Evolutionary conservation across 2,888 invertebrate genomes (phyloP), one percentile per base, ranked within the genome.

Genomic region (Poecilobothrus nobilitatus): DNA sequence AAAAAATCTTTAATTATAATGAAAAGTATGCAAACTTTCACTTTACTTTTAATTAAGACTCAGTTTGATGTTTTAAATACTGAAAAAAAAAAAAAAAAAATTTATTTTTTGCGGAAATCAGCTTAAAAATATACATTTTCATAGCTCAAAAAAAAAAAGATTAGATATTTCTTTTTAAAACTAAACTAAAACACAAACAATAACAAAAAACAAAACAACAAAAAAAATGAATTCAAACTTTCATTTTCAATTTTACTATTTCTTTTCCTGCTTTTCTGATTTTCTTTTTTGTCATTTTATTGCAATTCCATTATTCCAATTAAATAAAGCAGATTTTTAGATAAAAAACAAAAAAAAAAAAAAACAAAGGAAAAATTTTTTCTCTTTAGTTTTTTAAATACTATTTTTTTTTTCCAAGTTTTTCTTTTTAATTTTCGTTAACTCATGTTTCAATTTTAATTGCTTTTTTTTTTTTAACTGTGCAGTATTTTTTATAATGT

Each of bases 301-400:
- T 18, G 53, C 53, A 53, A 53, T 53, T 53, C 18, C 53, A 53
- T 53, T 53, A 53, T 53, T 53, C 53, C 53, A 53, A 53, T 53
- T 53, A 53, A 53, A 53, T 53, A 53, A 53, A 53, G 53, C 53
- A 12, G 53, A 53, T 53, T 53, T 53, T 53, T 53, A 53, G 15
- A 53, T 12, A 41, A 3, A 41, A 41, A 41, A 41, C 2, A 41
- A 41, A 41, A 41, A 41, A 1, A 41, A 53, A n/a, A n/a, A 53
- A 53, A 2, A 53, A 53, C 7, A 53, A 27, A 27, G 5, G 5
- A 5, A 27, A 27, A 27, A 27, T 4, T 27, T 27, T 27, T 27
- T 5, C 27, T 27, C 27, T 27, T 27, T 27, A 27, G 27, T 27
- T 27, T 27, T 27, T 27, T 27, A 27, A 27, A 27, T 27, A 27